These are phyloP conservation scores for Ivindomyrus marchei DNA, from an alignment of 2,113 vertebrate species.

Conservation along the genomic window DNA sequence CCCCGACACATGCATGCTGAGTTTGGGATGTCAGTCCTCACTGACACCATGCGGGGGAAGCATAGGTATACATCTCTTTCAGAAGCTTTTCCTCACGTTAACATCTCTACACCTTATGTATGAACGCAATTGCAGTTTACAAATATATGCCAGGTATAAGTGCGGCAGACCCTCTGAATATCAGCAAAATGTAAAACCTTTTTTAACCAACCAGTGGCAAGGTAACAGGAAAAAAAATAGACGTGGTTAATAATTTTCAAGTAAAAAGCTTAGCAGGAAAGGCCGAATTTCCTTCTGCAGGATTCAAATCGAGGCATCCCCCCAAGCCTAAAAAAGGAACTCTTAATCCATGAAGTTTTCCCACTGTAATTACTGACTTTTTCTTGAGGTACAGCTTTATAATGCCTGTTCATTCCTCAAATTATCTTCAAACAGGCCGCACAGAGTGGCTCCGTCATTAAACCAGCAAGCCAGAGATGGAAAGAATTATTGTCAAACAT, in stretches of 20 bases:
- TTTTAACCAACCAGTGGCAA: neutral
- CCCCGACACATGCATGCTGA: constrained; percentile 15
- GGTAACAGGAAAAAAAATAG: neutral
- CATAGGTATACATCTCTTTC: neutral
- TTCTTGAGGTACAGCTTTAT: constrained; percentile 44
- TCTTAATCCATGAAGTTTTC: constrained; percentile 30
- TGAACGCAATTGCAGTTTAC: neutral
- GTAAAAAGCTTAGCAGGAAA: neutral
- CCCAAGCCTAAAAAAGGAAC: neutral
- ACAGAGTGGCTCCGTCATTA: constrained; percentile 49
- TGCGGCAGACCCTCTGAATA: neutral
- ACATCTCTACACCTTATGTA: neutral
- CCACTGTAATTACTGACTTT: constrained; percentile 52
- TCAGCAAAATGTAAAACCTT: neutral
- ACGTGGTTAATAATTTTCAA: neutral
- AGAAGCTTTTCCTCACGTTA: neutral
- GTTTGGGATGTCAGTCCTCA: neutral
- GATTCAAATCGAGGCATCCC: neutral
- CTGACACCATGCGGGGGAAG: neutral
- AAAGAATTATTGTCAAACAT: constrained; percentile 33
- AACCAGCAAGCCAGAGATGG: constrained; percentile 36
- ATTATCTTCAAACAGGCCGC: constrained; percentile 57
- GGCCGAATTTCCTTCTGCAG: neutral
- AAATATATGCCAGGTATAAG: neutral
- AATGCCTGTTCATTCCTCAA: constrained; percentile 38